Evolutionary conservation across 2,888 invertebrate species (phyloP).

Genomic region (Chymomyza procnemis): DNA sequence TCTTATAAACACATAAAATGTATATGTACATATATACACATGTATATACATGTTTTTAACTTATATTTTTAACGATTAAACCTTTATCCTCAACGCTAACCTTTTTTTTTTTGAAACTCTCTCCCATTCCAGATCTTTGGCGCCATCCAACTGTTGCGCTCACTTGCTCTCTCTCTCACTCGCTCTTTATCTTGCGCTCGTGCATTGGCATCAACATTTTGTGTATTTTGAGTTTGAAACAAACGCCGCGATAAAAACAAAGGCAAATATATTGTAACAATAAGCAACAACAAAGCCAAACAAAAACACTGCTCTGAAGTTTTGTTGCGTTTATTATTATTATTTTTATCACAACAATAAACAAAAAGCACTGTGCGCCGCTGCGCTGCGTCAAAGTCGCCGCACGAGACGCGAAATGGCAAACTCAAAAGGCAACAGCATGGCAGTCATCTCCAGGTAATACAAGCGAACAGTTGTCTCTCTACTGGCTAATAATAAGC

Average conservation of each 20-base stretch:
- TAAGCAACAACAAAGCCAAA: constrained; percentile 18
- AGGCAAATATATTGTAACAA: constrained; percentile 43
- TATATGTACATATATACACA: constrained; percentile 9
- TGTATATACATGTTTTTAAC: too few relatives aligned
- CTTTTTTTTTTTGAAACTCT: constrained; percentile 8
- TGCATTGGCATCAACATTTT: constrained; percentile 13
- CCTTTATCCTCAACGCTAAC: not conserved
- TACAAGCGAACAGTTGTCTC: constrained; percentile 62
- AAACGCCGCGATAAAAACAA: constrained; percentile 48
- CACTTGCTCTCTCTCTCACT: not conserved
- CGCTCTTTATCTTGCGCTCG: not conserved
- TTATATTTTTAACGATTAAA: not conserved
- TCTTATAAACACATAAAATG: constrained; percentile 16
- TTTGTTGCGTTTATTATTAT: constrained; percentile 12
- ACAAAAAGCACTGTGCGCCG: constrained; percentile 49
- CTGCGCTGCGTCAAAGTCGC: constrained; percentile 23
- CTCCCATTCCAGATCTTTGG: not conserved
- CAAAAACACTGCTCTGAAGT: constrained; percentile 13
- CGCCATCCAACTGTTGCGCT: not conserved
- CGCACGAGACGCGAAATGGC: constrained; percentile 48
- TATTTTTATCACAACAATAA: constrained; percentile 55
- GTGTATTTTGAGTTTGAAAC: constrained; percentile 34
- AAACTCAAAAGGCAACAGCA: constrained; percentile 43
- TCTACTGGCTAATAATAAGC: constrained; percentile 17
- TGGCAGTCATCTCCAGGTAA: constrained; percentile 77